Base-by-base conservation (phyloP, 2,797 vertebrate species). In the Poecile montanus region DNA sequence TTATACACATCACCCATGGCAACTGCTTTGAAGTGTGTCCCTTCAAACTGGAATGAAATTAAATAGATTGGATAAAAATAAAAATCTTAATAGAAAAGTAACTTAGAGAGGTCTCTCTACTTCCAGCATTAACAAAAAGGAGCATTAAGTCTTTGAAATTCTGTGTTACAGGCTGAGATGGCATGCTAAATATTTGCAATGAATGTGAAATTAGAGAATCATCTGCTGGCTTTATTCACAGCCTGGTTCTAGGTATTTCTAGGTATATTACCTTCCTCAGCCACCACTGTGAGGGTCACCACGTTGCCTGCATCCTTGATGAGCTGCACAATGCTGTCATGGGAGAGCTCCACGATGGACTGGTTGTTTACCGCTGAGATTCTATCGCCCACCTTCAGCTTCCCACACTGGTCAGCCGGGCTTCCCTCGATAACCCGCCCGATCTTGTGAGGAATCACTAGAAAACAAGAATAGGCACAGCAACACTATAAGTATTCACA, bases 401-500 rank as follows among this genome's bases (percentile, higher is more conserved):
- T 99, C 62, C 99, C 98, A 19, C 99, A 98, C 13, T 98, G 99
- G 93, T 99, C 99, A 1, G 99, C 99, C 0, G 99, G 99, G 89
- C 99, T 99, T 81, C 99, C 99, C 10, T 99, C 99, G 20, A 99
- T 99, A 45, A 99, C 98, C 20, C 99, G 99, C 25, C 99, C 99
- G 2, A 99, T 99, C 98, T 99, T 99, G 97, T 99, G 99, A 65
- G 99, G 99, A 82, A 99, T 99, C 45, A 99, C 99, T 99, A 80
- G 30, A 88, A 91, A 92, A 45, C 32, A 85, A 85, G 38, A 74
- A 72, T 60, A 96, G 57, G 27, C 27, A 73, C 17, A 34, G 72
- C 42, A 75, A 27, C 26, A 23, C 30, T 1, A 0, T 89, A 36
- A 77, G 47, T 7, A 32, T 30, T 40, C 73, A 65, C 7, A 32